Base-by-base conservation (phyloP, 2,888 invertebrate species). In the Cheilosia soror region DNA sequence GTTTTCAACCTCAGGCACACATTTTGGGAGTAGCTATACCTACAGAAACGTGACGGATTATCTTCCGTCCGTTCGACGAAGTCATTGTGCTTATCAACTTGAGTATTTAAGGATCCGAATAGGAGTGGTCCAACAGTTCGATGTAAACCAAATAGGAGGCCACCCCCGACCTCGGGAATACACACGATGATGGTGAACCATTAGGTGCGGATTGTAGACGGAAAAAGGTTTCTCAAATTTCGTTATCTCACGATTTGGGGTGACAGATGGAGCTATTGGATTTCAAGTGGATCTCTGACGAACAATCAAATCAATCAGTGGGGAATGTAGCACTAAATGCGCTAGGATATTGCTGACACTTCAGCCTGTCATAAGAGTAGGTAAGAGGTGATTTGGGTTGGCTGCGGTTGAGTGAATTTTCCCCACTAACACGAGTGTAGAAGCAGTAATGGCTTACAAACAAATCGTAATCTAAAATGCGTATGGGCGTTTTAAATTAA, bases 251-350 rank as follows among this genome's bases (percentile, higher is more conserved):
- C 37, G 49, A 62, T 69, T 79, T 42, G 37, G 66, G 72, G 37
- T 79, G 51, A 78, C 79, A 79, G 51, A 79, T 79, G 72, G 58
- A 51, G 42, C 49, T 53, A 58, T 79, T 63, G 44, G 57, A 44
- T 72, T 63, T 65, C 72, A 65, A 78, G 79, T 72, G 44, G 65
- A 79, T 78, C 58, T 72, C 25, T 37, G 47, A 33, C 51, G 58
- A 79, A 53, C 79, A 79, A 73, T 69, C 73, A 69, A 83, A 79
- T 69, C 79, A 73, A 79, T 75, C 73, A 79, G 68, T 40, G n/a
- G 57, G 55, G n/a, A 63, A 33, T 31, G 11, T 25, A 31, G 42
- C 49, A 42, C 15, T 53, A 27, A 27, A 31, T 31, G 9, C 44
- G 9, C 42, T 25, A 6, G 20, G 53, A 53, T 44, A 44, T 44